phyloP scores from a whole-genome alignment of 2,888 invertebrate genomes.

The Lasioglossum oenotherae region DNA sequence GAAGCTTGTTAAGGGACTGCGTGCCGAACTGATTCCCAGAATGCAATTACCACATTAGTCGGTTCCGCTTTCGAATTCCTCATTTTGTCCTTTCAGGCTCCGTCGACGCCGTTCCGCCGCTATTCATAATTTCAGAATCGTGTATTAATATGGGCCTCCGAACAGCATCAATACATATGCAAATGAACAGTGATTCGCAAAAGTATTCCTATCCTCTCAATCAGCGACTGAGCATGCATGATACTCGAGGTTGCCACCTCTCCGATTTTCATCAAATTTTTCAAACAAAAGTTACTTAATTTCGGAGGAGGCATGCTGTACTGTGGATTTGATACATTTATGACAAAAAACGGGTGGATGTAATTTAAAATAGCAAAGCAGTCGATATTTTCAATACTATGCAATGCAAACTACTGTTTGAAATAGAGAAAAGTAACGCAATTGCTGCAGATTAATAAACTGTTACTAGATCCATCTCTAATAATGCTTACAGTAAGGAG shows the following conservation, averaged over 20 bases:
- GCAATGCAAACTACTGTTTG: too few species aligned
- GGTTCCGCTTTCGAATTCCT: slow-evolving; percentile 77
- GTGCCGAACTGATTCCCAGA: slow-evolving; percentile 73
- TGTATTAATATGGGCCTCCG: slow-evolving; percentile 16
- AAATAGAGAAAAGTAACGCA: too few species aligned
- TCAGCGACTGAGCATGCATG: not conserved
- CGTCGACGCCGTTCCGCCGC: slow-evolving; percentile 36
- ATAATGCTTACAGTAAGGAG: too few species aligned
- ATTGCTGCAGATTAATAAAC: too few species aligned
- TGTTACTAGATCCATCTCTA: too few species aligned
- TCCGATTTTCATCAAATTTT: too few species aligned
- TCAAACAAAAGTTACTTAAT: too few species aligned
- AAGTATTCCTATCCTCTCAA: not conserved
- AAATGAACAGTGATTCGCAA: slow-evolving; percentile 15
- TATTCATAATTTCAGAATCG: slow-evolving; percentile 46
- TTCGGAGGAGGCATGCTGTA: too few species aligned
- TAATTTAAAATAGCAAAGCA: too few species aligned
- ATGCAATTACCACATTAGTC: slow-evolving; percentile 77
- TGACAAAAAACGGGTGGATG: too few species aligned
- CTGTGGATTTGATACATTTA: too few species aligned
- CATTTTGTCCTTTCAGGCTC: slow-evolving; percentile 67
- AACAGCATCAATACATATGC: not conserved
- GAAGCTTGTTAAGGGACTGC: slow-evolving; percentile 70
- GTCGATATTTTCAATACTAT: too few species aligned
- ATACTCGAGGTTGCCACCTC: not conserved